Evolutionary conservation across 2,888 invertebrate species (phyloP).

Genomic region (Automeris io): DNA sequence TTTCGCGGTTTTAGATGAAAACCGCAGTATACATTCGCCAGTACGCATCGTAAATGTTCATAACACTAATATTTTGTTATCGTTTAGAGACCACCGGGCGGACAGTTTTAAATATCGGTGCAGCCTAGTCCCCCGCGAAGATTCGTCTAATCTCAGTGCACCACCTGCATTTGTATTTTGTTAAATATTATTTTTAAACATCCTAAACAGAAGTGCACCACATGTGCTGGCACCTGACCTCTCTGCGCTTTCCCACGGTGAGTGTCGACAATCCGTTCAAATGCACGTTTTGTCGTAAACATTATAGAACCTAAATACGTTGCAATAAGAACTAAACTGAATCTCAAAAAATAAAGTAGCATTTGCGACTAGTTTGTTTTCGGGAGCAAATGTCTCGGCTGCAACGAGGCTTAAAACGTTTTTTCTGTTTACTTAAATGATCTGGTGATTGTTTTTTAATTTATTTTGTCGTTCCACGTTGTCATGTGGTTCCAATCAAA

Average conservation of each 20-base stretch:
- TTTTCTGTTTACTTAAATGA: conserved; percentile 73
- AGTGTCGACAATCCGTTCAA: conserved; percentile 43
- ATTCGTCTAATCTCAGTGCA: conserved; percentile 33
- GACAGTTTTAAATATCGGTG: conserved; percentile 22
- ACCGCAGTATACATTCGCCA: conserved; percentile 27
- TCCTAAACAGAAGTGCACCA: conserved; percentile 64
- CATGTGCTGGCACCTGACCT: conserved; percentile 74
- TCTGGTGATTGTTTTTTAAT: conserved; percentile 76
- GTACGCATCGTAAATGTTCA: conserved; percentile 39
- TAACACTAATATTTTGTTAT: conserved; percentile 59
- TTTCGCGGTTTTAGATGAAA: conserved; percentile 38
- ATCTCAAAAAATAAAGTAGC: conserved; percentile 27
- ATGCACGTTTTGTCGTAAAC: conserved; percentile 48
- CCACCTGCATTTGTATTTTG: conserved; percentile 56
- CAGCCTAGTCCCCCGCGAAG: conserved; percentile 62
- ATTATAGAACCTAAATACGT: conserved; percentile 39
- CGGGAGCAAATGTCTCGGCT: conserved; percentile 62
- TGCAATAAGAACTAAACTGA: conserved; percentile 29
- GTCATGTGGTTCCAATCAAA: conserved; percentile 75
- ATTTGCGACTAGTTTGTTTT: conserved; percentile 41
- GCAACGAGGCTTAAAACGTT: conserved; percentile 58
- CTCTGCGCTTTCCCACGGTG: conserved; percentile 69
- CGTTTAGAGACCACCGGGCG: conserved; percentile 66
- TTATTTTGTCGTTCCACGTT: conserved; percentile 63
- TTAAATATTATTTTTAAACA: conserved; percentile 70